Conservation (phyloP, 2,888 invertebrate genomes). For the Linnaemya tessellans region DNA sequence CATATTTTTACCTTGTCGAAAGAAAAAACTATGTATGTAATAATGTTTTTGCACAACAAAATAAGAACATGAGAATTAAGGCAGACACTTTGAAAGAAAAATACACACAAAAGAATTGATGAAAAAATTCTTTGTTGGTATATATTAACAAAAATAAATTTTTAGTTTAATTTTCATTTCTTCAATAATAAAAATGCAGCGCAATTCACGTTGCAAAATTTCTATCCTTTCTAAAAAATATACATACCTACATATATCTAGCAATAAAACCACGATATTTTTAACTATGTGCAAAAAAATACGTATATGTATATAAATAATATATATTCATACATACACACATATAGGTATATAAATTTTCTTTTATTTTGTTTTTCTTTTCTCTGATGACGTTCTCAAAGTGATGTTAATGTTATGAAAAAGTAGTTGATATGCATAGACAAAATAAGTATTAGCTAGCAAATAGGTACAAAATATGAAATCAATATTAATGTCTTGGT, state of each 20-base stretch:
- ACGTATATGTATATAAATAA: conserved; percentile 2
- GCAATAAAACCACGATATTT: conserved; percentile 68
- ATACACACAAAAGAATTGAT: conserved; percentile 51
- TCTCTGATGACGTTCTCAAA: conserved; percentile 61
- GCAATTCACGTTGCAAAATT: conserved; percentile 60
- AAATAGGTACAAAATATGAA: not conserved
- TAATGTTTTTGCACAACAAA: conserved; percentile 54
- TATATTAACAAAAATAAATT: conserved; percentile 55
- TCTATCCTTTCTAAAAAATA: conserved; percentile 32
- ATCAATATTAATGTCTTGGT: not conserved
- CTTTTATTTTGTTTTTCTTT: conserved; percentile 34
- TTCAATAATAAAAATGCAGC: conserved; percentile 61
- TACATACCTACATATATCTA: conserved; percentile 17
- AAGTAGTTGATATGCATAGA: conserved; percentile 14
- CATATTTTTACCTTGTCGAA: conserved; percentile 45
- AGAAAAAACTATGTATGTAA: conserved; percentile 11
- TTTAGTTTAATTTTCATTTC: conserved; percentile 43
- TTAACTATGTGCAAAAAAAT: conserved; percentile 58
- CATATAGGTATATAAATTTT: conserved; percentile 16
- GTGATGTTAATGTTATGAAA: conserved; percentile 38
- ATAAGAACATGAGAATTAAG: conserved; percentile 48
- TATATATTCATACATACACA: not conserved
- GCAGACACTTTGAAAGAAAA: conserved; percentile 44
- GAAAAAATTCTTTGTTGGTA: conserved; percentile 57
- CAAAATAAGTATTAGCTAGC: not conserved